A percentile compares a stretch with the other conserved stretches of the same genome.
Evolutionary conservation across 2,888 invertebrate species (phyloP).

Genomic region (Mermis nigrescens): DNA sequence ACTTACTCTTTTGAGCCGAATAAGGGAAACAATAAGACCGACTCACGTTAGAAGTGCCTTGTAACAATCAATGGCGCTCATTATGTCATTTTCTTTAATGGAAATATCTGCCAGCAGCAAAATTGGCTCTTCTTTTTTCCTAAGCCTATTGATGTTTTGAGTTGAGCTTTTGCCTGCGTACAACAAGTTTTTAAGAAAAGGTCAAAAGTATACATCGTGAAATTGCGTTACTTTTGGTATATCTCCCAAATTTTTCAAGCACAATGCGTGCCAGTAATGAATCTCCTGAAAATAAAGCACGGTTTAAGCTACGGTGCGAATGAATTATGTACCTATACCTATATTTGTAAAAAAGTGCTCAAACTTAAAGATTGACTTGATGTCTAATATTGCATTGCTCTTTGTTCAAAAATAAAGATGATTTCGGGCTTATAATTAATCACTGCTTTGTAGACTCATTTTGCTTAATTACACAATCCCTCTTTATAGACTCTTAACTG

Average conservation of each 20-base stretch:
- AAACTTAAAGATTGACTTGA: no score
- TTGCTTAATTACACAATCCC: no score
- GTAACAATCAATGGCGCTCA: slow-evolving; percentile 51
- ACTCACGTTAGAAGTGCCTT: slow-evolving; percentile 49
- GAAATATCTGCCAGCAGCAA: slow-evolving; percentile 51
- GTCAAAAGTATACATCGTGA: not conserved
- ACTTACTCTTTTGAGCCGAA: no score
- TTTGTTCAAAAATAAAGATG: no score
- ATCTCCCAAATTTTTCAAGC: not conserved
- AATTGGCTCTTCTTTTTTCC: slow-evolving; percentile 54
- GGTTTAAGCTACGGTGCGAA: no score
- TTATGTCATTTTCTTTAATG: slow-evolving; percentile 45
- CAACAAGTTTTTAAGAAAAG: slow-evolving; percentile 52
- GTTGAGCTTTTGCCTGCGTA: slow-evolving; percentile 51
- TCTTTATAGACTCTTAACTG: no score
- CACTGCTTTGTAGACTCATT: no score
- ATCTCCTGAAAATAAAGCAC: slow-evolving; percentile 1
- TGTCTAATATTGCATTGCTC: no score
- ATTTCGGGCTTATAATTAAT: no score
- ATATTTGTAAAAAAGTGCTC: no score
- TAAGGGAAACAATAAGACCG: not conserved
- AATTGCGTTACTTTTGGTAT: not conserved
- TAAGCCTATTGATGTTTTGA: no score
- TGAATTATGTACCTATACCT: no score
- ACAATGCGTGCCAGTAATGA: not conserved